Conservation (phyloP, 2,888 invertebrate species). For the Drosophila robusta region DNA sequence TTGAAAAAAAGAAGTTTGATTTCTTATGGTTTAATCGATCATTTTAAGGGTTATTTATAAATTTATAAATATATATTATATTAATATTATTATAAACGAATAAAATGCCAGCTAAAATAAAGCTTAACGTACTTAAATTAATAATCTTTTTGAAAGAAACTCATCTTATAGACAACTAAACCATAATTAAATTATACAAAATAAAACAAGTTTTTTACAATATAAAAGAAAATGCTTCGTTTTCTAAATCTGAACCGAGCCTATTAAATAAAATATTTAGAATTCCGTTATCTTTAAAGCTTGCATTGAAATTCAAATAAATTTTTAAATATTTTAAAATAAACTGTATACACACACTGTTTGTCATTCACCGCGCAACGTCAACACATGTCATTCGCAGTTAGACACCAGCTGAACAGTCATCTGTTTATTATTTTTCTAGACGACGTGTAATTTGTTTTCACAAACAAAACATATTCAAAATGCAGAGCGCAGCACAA, state of each 20-base stretch:
- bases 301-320: background rate
- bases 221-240: too few relatives aligned
- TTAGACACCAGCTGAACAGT: constrained; percentile 32
- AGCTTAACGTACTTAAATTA: too few relatives aligned
- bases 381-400: constrained; percentile 12
- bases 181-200: too few relatives aligned
- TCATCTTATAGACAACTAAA: too few relatives aligned
- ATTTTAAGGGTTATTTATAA: too few relatives aligned
- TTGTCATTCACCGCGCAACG: constrained; percentile 30
- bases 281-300: background rate
- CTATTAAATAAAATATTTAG: background rate
- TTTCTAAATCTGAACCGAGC: background rate
- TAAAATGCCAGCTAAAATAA: too few relatives aligned
- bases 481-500: constrained; percentile 15
- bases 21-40: background rate
- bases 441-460: constrained; percentile 51
- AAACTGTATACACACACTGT: constrained; percentile 4
- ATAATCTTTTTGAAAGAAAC: too few relatives aligned
- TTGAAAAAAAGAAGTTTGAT: constrained; percentile 10
- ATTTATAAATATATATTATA: too few relatives aligned
- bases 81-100: too few relatives aligned
- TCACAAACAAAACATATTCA: background rate
- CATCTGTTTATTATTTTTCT: constrained; percentile 48
- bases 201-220: too few relatives aligned
- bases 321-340: background rate